Evolutionary conservation across 2,113 vertebrate genomes (phyloP), one percentile per base, ranked within the genome.

Genomic region (Odocoileus hemionus): DNA sequence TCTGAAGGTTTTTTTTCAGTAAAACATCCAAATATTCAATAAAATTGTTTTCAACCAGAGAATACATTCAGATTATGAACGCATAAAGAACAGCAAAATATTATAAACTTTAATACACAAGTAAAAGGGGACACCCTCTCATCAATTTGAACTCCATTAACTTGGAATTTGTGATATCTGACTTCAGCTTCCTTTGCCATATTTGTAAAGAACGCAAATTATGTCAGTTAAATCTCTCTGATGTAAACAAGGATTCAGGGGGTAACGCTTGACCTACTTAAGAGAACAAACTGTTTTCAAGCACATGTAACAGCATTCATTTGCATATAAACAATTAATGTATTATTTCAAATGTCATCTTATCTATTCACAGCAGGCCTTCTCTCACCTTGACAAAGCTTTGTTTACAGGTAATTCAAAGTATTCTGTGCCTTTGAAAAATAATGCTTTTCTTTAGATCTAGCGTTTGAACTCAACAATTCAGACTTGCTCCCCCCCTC

Each of bases 251-350:
- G 76, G 70, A 79, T 95, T 92, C 50, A 45, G 67, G 54, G 54
- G 54, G 50, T 43, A 89, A 92, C 33, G 86, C 52, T 89, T 97
- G 96, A 89, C 96, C 91, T 97, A 89, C 93, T 97, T 97, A 97
- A 58, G 60, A 96, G 61, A 84, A 94, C 91, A 97, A 96, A 97
- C 96, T 98, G 96, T 97, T 94, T 98, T 90, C 70, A 74, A 97
- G 97, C 54, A 86, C 96, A 67, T 85, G 86, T 96, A 87, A 95
- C 33, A 97, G 89, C 96, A 93, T 96, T 97, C 95, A 94, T 91
- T 95, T 93, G 96, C 93, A 95, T 98, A 97, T 89, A 97, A 98
- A 97, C 95, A 97, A 93, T 60, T 78, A 70, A 96, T 55, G 61
- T 96, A 96, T 64, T 94, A 33, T 94, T 96, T 94, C 96, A 89